Evolutionary conservation across 92 coral and sea anemone species (phyloP), one percentile per base, ranked within the genome.

Genomic region (Porites lobata): DNA sequence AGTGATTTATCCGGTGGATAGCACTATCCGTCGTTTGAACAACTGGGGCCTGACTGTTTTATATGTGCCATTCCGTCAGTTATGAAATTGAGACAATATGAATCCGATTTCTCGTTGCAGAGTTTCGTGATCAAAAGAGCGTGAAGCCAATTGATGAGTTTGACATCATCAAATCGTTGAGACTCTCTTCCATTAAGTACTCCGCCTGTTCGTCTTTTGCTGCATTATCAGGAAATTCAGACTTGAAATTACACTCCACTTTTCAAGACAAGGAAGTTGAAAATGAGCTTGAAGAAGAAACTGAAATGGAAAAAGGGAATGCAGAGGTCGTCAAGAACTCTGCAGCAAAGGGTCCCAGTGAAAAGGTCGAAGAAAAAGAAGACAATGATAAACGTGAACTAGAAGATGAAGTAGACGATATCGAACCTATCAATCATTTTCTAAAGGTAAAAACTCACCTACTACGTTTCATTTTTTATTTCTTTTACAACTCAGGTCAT

Each of bases 151-250:
- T 18, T 50, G 88, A 12, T 21, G 75, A 69, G 9, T 66, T 22
- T 24, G 85, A 79, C 50, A n/a, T 86, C 80, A 88, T 86, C 17
- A 85, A 89, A 38, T 69, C 62, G 72, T 53, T 94, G 14, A 79
- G 69, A 14, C 14, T 53, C 8, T 38, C 79, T 65, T 71, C 96
- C 14, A 64, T 80, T 38, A 71, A 76, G 11, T 89, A 85, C 43
- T 89, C 87, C 9, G 95, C 94, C 1, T 94, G 92, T 50, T 94
- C 96, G 4, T 90, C 93, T 7, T 94, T 94, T 64, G 78, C 95
- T 50, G 95, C 96, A n/a, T 73, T 94, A 54, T 94, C 96, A 21
- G 96, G 96, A 68, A 91, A 94, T 76, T 75, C 96, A 50, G 96
- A 94, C 72, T 51, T 64, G 17, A 81, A 74, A 15, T 81, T 91